Evolutionary conservation across 1,140 invertebrate species (phyloP), one percentile per base, ranked within the genome.

Genomic region (Pseudomyrmex sp.): DNA sequence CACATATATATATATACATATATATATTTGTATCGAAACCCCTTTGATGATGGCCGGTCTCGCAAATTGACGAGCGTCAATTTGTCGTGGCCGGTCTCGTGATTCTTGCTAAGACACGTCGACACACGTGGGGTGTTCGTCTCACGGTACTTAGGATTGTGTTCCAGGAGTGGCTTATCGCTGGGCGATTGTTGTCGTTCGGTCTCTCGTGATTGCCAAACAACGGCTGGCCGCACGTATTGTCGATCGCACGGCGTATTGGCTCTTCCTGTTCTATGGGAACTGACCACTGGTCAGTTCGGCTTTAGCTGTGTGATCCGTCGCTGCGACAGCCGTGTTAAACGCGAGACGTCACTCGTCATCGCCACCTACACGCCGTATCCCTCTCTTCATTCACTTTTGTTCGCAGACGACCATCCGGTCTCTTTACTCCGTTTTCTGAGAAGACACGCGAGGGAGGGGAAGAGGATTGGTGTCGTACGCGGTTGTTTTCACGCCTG

Each of bases 131-230:
- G 35, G 35, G 68, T 52, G 65, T 79, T 84, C 61, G 90, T 91
- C 90, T 91, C 90, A 91, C 91, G 90, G 87, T 91, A 90, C 91
- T 91, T 91, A 90, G 85, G 69, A 91, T 91, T 89, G 85, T 89
- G 85, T 91, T 87, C 83, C 66, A 35, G 62, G 83, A 74, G 48
- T 89, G 84, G 86, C 85, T 88, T 85, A 88, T 90, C 88, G 83
- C 82, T 58, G 46, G 54, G 62, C 76, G 82, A 89, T 87, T 86
- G 88, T 77, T 66, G 75, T 84, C 79, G 69, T 56, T 26, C 83
- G 50, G 59, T 77, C 82, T 50, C 76, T 66, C 63, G 63, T 83
- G 74, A 69, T 85, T 62, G 79, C 63, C 86, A 86, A 89, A 88
- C 88, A 90, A 65, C 74, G 56, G 61, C 63, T 59, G n/a, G 54